Evolutionary conservation across 2,888 invertebrate species (phyloP).

Genomic region (Bombyx huttoni): DNA sequence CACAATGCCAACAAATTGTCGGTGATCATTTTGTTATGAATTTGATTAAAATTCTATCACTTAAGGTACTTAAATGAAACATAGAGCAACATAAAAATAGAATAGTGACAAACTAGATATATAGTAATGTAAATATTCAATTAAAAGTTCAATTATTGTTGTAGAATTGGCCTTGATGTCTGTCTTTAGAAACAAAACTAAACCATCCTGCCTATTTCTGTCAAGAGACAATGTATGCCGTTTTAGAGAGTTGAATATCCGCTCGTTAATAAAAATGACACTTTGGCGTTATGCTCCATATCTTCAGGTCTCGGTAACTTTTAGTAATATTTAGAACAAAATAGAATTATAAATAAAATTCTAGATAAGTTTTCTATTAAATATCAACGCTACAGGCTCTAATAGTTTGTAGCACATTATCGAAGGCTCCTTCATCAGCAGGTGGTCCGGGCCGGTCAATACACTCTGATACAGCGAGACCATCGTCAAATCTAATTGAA

Average conservation of each 20-base stretch:
- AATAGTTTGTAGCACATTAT: constrained; percentile 24
- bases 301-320: not conserved
- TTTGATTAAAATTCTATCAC: constrained; percentile 61
- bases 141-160: too few species aligned
- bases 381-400: constrained; percentile 17
- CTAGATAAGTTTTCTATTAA: constrained; percentile 1
- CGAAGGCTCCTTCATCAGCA: constrained; percentile 41
- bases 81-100: constrained; percentile 11
- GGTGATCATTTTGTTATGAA: constrained; percentile 48
- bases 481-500: constrained; percentile 55
- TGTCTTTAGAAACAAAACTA: too few species aligned
- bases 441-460: constrained; percentile 58
- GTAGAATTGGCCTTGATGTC: too few species aligned
- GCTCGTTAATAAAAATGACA: too few species aligned
- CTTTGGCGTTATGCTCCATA: not conserved
- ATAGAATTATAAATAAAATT: not conserved
- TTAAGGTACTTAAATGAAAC: constrained; percentile 13
- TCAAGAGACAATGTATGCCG: too few species aligned
- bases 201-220: too few species aligned
- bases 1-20: constrained; percentile 38
- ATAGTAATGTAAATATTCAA: too few species aligned
- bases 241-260: too few species aligned
- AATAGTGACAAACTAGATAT: not conserved
- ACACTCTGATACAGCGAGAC: constrained; percentile 62
- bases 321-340: not conserved